A percentile compares a stretch with the other conserved stretches of the same genome.
phyloP scores from a whole-genome alignment of 2,888 invertebrate genomes.

The Vannuccia rotundouncinata region DNA sequence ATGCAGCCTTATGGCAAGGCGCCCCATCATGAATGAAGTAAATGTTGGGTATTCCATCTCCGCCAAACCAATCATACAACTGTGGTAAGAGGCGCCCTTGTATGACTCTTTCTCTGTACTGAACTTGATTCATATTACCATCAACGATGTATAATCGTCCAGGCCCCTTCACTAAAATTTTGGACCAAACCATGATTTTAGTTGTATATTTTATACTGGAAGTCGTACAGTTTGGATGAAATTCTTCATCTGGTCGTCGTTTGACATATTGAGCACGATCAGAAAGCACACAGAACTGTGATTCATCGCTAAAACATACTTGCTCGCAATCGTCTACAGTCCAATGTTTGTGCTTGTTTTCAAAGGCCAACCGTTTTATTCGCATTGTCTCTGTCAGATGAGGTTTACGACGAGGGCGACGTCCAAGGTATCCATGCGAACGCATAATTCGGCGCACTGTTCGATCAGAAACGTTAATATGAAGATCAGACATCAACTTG shows the following conservation, averaged over 20 bases:
- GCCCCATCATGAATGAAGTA: too few species aligned
- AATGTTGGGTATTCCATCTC: too few species aligned
- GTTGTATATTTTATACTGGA: background rate
- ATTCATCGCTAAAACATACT: background rate
- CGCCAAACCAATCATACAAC: too few species aligned
- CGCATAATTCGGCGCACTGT: background rate
- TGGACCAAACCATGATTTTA: background rate
- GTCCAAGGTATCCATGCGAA: background rate
- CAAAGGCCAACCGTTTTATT: too few species aligned
- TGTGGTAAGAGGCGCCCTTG: too few species aligned
- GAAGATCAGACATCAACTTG: background rate
- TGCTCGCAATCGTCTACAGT: too few species aligned
- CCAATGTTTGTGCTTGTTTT: too few species aligned
- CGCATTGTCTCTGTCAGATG: too few species aligned
- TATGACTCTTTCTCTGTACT: too few species aligned
- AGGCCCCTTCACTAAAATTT: background rate
- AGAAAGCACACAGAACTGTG: background rate
- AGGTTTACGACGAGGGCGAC: background rate
- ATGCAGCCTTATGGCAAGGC: background rate
- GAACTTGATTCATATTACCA: too few species aligned
- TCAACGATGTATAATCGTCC: background rate
- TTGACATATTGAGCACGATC: background rate
- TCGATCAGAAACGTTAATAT: background rate
- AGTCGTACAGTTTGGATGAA: background rate
- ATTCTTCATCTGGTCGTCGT: background rate